These are phyloP conservation scores for Pseudorhombus dupliciocellatus DNA, from an alignment of 2,113 vertebrate genomes.

Conservation along the genomic window DNA sequence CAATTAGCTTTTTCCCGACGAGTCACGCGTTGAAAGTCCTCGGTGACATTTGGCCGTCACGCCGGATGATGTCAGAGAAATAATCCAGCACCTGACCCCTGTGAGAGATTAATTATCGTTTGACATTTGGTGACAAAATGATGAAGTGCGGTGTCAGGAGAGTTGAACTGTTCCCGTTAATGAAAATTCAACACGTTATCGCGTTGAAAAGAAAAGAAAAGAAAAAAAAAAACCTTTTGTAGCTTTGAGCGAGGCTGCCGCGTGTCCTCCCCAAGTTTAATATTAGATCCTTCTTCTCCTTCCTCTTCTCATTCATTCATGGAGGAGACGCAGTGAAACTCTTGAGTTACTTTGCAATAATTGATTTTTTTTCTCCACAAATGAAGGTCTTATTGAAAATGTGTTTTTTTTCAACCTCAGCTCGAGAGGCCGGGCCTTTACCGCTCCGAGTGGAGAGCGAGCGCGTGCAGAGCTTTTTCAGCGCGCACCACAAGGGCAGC, in stretches of 20 bases:
- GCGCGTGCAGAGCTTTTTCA: too few species aligned
- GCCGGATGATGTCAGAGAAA: not conserved
- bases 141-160: not conserved
- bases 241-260: not conserved
- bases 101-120: too few species aligned
- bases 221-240: not conserved
- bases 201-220: too few species aligned
- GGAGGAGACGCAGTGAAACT: not conserved
- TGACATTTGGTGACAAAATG: too few species aligned
- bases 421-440: not conserved
- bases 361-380: not conserved
- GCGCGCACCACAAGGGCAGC: not conserved
- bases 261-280: not conserved
- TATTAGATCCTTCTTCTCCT: too few species aligned
- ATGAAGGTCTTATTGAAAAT: not conserved
- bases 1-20: too few species aligned
- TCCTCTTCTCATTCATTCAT: too few species aligned
- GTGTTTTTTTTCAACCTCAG: not conserved
- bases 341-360: not conserved
- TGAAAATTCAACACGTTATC: not conserved
- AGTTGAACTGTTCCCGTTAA: not conserved
- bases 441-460: too few species aligned
- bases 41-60: not conserved
- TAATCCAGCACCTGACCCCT: too few species aligned
- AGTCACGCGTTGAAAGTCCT: not conserved